Evolutionary conservation across 2,797 vertebrate species (phyloP).

Genomic region (Echeneis naucrates): DNA sequence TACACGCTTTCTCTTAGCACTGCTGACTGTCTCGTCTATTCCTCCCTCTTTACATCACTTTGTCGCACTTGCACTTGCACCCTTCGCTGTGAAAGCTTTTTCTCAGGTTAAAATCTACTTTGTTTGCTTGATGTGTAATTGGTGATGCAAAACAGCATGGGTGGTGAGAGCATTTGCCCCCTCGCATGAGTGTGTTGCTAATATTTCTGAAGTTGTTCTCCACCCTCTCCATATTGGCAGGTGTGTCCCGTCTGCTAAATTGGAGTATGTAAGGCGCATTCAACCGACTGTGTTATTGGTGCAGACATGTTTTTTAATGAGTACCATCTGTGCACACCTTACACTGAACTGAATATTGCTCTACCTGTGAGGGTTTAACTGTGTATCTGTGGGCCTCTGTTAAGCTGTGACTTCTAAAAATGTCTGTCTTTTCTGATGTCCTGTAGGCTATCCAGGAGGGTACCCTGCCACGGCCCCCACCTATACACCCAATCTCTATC

Average conservation of each 20-base stretch:
- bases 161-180: conserved; percentile 1
- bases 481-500: conserved; percentile 97
- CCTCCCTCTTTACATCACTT: conserved; percentile 19
- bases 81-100: conserved; percentile 29
- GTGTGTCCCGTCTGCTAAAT: conserved; percentile 66
- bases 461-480: conserved; percentile 94
- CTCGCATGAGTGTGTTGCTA: conserved; percentile 31
- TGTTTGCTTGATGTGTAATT: conserved; percentile 51
- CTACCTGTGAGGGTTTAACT: conserved; percentile 24
- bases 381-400: conserved; percentile 4
- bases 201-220: conserved; percentile 65
- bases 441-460: conserved; percentile 93
- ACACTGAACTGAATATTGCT: conserved; percentile 55
- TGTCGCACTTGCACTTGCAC: conserved; percentile 2
- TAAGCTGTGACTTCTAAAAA: conserved; percentile 37
- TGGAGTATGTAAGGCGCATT: conserved; percentile 64
- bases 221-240: conserved; percentile 70
- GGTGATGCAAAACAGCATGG: conserved; percentile 33
- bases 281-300: conserved; percentile 75
- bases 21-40: background rate
- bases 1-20: conserved; percentile 6
- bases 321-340: conserved; percentile 80
- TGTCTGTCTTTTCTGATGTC: conserved; percentile 34
- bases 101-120: conserved; percentile 37
- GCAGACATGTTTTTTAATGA: conserved; percentile 79